Evolutionary conservation across 1,140 invertebrate species (phyloP).

Genomic region (Acromyrmex echinatior): DNA sequence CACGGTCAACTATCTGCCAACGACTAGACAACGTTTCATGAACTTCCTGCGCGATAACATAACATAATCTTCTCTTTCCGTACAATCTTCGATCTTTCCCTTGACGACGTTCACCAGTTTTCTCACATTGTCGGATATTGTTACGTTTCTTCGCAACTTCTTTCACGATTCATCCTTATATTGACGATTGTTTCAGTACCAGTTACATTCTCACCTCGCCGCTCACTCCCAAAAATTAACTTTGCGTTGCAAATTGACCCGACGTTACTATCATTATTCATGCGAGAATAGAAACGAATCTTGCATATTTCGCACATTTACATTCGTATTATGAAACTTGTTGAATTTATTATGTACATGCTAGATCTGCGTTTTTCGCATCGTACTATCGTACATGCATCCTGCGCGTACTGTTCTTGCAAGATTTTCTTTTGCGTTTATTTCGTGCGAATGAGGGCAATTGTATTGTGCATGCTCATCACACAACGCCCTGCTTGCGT

Average conservation of each 20-base stretch:
- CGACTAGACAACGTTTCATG: conserved; percentile 80
- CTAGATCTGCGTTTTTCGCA: background rate
- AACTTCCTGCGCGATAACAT: conserved; percentile 75
- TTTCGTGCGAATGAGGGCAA: conserved; percentile 42
- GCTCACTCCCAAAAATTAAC: conserved; percentile 12
- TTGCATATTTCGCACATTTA: conserved; percentile 22
- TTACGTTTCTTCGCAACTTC: background rate
- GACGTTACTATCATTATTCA: conserved; percentile 2
- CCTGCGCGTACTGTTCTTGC: background rate
- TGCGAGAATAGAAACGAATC: conserved; percentile 5
- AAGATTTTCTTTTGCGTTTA: conserved; percentile 33
- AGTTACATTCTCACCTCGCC: background rate
- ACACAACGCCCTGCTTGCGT: conserved; percentile 22
- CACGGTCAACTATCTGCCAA: conserved; percentile 78
- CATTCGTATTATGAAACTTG: conserved; percentile 4
- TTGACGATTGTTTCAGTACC: background rate
- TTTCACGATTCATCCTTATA: background rate
- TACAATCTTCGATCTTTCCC: conserved; percentile 20
- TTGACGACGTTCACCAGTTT: conserved; percentile 24
- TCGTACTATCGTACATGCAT: background rate
- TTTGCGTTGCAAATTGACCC: conserved; percentile 37
- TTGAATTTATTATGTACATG: conserved; percentile 41
- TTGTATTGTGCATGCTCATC: conserved; percentile 24
- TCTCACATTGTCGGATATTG: conserved; percentile 25
- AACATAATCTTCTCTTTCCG: conserved; percentile 71